phyloP scores from a whole-genome alignment of 2,888 invertebrate genomes.

The Balanococcus diminutus region DNA sequence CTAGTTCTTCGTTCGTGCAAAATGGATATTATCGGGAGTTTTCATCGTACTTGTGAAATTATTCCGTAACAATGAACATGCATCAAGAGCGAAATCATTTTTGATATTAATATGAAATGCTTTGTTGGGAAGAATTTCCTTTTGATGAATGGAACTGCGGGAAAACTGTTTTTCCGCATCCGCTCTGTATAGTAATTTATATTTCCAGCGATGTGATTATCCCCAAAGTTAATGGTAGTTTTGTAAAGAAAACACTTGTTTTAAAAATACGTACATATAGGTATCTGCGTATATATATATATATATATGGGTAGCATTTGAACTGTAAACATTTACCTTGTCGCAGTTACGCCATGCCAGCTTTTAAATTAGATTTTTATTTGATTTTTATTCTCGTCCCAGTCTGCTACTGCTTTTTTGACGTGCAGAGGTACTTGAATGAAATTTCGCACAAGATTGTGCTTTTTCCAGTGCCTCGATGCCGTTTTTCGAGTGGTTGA shows the following conservation, averaged over 20 bases:
- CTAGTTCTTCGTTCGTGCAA: not conserved
- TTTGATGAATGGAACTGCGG: conserved; percentile 24
- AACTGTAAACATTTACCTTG: conserved; percentile 31
- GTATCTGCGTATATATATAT: too few species aligned
- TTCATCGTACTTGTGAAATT: conserved; percentile 40
- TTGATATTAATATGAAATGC: conserved; percentile 38
- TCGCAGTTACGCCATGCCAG: not conserved
- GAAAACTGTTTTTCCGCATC: conserved; percentile 21
- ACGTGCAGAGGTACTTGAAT: not conserved
- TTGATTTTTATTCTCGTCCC: conserved; percentile 20
- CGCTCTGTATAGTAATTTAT: not conserved
- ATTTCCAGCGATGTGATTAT: conserved; percentile 32
- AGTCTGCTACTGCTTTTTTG: not conserved
- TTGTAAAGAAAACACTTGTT: conserved; percentile 21
- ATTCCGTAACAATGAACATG: conserved; percentile 40
- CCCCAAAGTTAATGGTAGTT: not conserved
- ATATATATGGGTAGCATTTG: not conserved
- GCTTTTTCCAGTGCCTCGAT: not conserved
- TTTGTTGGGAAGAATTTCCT: conserved; percentile 19
- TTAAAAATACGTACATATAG: not conserved
- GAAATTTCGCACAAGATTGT: not conserved
- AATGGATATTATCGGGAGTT: conserved; percentile 46
- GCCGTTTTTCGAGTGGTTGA: not conserved
- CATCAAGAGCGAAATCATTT: conserved; percentile 46
- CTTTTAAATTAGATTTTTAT: conserved; percentile 28